Evolutionary conservation across 1,140 invertebrate species (phyloP).

Genomic region (Bursaphelenchus mucronatus): DNA sequence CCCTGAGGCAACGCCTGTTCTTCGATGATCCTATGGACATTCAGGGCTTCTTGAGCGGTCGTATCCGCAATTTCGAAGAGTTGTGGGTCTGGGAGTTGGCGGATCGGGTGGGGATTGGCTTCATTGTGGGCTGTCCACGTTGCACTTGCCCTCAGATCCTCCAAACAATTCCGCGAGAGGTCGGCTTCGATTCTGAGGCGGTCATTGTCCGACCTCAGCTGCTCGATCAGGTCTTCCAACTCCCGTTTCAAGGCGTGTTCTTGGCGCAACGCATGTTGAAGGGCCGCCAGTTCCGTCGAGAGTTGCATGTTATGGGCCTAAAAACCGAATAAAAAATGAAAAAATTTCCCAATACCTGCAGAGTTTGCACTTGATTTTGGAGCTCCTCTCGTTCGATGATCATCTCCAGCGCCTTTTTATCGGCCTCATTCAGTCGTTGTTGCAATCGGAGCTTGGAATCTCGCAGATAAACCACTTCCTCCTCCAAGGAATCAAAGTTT

Average conservation of each 20-base stretch:
- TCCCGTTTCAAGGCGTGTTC: constrained; percentile 9
- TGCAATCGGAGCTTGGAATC: constrained; percentile 32
- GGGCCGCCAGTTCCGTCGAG: constrained; percentile 9
- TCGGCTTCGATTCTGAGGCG: constrained; percentile 36
- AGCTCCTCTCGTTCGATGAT: constrained; percentile 34
- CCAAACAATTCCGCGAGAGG: constrained; percentile 34
- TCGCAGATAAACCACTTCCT: constrained; percentile 6
- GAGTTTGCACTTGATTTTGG: constrained; percentile 20
- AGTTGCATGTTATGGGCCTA: constrained; percentile 8
- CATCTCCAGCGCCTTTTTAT: constrained; percentile 32
- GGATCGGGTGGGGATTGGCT: not conserved
- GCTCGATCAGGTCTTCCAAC: constrained; percentile 20
- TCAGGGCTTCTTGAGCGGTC: too few species aligned
- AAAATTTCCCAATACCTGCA: constrained; percentile 21
- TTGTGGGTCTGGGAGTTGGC: not conserved
- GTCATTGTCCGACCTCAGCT: constrained; percentile 29
- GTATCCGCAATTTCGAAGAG: too few species aligned
- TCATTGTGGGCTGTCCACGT: not conserved
- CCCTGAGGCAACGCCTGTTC: too few species aligned
- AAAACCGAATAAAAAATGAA: constrained; percentile 21
- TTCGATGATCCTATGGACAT: too few species aligned
- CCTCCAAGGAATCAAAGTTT: constrained; percentile 16
- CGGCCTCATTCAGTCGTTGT: constrained; percentile 29
- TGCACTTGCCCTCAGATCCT: constrained; percentile 22
- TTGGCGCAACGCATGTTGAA: too few species aligned